Evolutionary conservation across 2,113 vertebrate species (phyloP), one percentile per base, ranked within the genome.

Genomic region (Rhynchopsitta pachyrhyncha): DNA sequence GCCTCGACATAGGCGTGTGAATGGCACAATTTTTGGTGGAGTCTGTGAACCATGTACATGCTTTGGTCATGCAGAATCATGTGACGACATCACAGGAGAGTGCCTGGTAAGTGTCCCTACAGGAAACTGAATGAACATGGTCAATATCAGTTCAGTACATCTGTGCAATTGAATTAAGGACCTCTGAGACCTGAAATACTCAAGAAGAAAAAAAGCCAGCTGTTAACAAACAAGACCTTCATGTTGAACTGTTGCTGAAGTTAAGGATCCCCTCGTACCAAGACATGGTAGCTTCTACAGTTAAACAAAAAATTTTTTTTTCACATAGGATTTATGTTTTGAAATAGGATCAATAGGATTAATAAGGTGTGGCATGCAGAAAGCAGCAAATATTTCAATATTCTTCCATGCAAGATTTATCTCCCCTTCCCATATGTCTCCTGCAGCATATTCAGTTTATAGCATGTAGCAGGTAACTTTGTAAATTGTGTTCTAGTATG

Each of bases 11-110:
- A 97, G 98, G 46, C 97, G 98, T 73, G 97, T 99, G 75, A 99
- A 99, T 1, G 96, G 98, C 60, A 99, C 98, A 1, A 16, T 98
- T 71, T 97, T 98, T 74, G 97, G 94, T 29, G 99, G 98, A 53
- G 75, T 98, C 92, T 99, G 99, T 93, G 98, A 97, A 24, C 98
- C 95, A 0, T 99, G 99, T 62, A 97, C 77, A 0, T 99, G 99
- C 92, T 98, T 98, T 77, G 97, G 98, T 39, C 99, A 99, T 7
- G 95, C 98, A 2, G 97, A 98, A 1, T 79, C 33, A 13, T 99
- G 98, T 49, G 98, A 99, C 88, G 98, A 98, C 73, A 13, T 98
- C 86, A 98, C 98, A 3, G 99, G 98, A 67, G 92, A 97, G 29
- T 99, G 99, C 67, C 76, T 98, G 98, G 98, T 99, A 97, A 98